These are phyloP conservation scores for Carassius gibelio DNA, from an alignment of 2,113 vertebrate genomes.

Conservation along the genomic window DNA sequence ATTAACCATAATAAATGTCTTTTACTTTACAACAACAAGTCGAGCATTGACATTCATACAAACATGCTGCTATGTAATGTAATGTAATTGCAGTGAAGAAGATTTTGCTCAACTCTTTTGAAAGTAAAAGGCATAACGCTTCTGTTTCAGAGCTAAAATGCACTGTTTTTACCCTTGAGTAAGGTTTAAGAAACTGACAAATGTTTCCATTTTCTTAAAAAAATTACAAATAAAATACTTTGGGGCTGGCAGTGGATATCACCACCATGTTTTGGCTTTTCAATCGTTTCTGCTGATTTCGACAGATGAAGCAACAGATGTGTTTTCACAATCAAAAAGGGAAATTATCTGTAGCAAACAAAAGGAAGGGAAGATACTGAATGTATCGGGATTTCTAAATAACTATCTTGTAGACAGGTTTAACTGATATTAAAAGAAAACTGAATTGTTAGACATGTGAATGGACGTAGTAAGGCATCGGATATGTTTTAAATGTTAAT, in stretches of 20 bases:
- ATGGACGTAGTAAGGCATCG: conserved; percentile 38
- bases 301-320: not conserved
- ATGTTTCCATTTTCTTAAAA: not conserved
- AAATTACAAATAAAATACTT: not conserved
- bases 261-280: not conserved
- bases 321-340: not conserved
- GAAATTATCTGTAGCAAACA: not conserved
- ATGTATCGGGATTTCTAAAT: not conserved
- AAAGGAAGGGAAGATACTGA: not conserved
- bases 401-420: not conserved
- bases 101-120: too few species aligned
- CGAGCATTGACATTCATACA: not conserved
- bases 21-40: not conserved
- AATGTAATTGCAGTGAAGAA: not conserved
- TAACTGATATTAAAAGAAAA: not conserved
- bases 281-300: not conserved
- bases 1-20: not conserved
- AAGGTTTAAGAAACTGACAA: not conserved
- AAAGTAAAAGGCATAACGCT: too few species aligned
- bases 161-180: too few species aligned
- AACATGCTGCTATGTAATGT: not conserved
- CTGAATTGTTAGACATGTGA: not conserved
- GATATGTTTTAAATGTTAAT: conserved; percentile 15
- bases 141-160: too few species aligned
- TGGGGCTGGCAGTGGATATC: not conserved